These are phyloP conservation scores for Diorhabda elongata DNA, from an alignment of 1,140 invertebrate species.

Conservation along the genomic window DNA sequence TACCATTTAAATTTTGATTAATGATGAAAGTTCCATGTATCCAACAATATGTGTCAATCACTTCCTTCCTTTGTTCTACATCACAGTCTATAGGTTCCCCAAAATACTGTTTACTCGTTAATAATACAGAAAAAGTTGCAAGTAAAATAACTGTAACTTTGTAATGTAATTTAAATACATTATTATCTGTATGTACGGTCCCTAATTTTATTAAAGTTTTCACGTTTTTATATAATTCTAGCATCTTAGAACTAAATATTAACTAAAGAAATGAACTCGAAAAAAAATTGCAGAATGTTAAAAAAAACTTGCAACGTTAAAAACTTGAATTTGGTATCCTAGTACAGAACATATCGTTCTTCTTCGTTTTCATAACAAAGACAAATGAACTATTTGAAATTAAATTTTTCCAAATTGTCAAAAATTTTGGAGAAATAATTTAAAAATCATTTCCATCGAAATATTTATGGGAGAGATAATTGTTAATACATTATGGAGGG, in stretches of 20 bases:
- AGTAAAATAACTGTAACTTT: conserved; percentile 62
- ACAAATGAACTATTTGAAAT: neutral
- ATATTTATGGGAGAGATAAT: too few species aligned
- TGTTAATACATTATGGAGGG: too few species aligned
- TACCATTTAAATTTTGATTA: conserved; percentile 49
- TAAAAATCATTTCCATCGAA: too few species aligned
- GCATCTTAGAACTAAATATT: conserved; percentile 5
- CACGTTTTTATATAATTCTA: conserved; percentile 41
- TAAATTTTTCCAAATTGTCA: too few species aligned
- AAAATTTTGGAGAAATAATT: too few species aligned
- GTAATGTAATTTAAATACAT: conserved; percentile 64
- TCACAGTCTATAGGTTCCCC: conserved; percentile 67
- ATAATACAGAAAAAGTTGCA: conserved; percentile 60
- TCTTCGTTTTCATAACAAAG: neutral
- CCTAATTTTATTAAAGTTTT: conserved; percentile 54
- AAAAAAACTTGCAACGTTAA: neutral
- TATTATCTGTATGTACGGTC: conserved; percentile 61
- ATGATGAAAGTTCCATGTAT: conserved; percentile 71
- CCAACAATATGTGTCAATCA: conserved; percentile 73
- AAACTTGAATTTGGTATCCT: too few species aligned
- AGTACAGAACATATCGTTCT: neutral
- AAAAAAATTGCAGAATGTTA: neutral
- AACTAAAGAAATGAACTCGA: neutral
- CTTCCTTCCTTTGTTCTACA: conserved; percentile 51
- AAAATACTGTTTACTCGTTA: conserved; percentile 69